These are phyloP conservation scores for Trachops cirrhosus DNA, from an alignment of 2,797 vertebrate species.

Conservation along the genomic window DNA sequence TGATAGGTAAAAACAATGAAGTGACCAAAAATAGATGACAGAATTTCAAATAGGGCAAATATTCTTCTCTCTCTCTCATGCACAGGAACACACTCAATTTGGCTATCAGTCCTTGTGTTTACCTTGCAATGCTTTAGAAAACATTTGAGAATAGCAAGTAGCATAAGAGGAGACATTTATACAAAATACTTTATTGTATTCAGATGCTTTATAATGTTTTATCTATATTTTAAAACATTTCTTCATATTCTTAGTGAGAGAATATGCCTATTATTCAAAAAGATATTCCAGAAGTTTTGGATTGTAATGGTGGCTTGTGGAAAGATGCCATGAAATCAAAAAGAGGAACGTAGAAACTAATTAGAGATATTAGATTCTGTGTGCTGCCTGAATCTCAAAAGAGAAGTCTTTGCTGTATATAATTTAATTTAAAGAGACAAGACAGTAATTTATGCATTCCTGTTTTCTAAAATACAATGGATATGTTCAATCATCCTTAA, in stretches of 20 bases:
- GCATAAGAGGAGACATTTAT: background rate
- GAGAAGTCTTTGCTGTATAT: background rate
- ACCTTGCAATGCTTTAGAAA: background rate
- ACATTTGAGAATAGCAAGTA: background rate
- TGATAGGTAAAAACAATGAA: background rate
- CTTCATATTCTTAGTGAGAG: background rate
- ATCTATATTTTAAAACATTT: background rate
- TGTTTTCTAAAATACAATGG: background rate
- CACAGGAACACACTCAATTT: background rate
- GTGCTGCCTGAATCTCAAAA: background rate
- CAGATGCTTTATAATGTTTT: background rate
- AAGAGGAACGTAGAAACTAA: constrained; percentile 40
- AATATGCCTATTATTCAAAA: constrained; percentile 2
- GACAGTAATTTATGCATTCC: constrained; percentile 1
- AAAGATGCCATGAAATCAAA: constrained; percentile 26
- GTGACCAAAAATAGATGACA: background rate
- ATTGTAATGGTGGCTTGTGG: background rate
- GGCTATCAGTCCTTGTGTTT: background rate
- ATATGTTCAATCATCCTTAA: background rate
- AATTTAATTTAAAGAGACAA: constrained; percentile 51
- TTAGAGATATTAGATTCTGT: constrained; percentile 51
- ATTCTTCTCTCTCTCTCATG: background rate
- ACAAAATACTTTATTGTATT: background rate
- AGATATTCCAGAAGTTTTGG: background rate
- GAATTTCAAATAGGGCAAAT: background rate